Base-by-base conservation (phyloP, 2,888 invertebrate genomes). In the Acleris emargana region DNA sequence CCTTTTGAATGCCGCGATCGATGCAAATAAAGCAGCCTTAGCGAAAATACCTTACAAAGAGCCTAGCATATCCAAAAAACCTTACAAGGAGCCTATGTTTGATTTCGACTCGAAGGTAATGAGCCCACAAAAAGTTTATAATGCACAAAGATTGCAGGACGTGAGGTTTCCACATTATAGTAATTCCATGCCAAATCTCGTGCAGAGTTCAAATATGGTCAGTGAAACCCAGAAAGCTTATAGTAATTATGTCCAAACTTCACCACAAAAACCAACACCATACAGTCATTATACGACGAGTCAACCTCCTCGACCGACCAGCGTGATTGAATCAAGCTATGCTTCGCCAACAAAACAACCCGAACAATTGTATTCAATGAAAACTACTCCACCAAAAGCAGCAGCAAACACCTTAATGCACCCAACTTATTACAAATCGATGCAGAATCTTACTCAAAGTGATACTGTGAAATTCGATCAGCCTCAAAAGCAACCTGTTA, bases 1-100 rank as follows among this genome's bases (percentile, higher is more conserved):
- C 57, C 54, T 76, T 32, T 43, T 79, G 5, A 67, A 73, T 11
- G 16, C 18, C 2, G 45, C 13, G 16, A 20, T 18, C 6, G 38
- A 38, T 13, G 28, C 28, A 42, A 28, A 13, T 49, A 53, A 45
- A 1, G 13, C n/a, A 32, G 6, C 2, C 11, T 28, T 5, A 5
- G 22, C 43, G 22, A 54, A 47, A 60, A 50, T 49, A 54, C 63
- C 58, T 55, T 50, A 43, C 20, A 57, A 57, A 13, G 49, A 54
- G 20, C 9, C 25, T 9, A 3, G 1, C 25, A 1, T 25, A 1
- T 7, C 25, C 25, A 54, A 47, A 60, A 50, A 42, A 49, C 63
- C 58, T 55, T 50, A 51, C 16, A 57, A 51, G 13, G 49, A 54
- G 20, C 9, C 25, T 9, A 6, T 22, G 1, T 38, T 7, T 22